Evolutionary conservation across 2,797 vertebrate genomes (phyloP).

Genomic region (Columba guinea): DNA sequence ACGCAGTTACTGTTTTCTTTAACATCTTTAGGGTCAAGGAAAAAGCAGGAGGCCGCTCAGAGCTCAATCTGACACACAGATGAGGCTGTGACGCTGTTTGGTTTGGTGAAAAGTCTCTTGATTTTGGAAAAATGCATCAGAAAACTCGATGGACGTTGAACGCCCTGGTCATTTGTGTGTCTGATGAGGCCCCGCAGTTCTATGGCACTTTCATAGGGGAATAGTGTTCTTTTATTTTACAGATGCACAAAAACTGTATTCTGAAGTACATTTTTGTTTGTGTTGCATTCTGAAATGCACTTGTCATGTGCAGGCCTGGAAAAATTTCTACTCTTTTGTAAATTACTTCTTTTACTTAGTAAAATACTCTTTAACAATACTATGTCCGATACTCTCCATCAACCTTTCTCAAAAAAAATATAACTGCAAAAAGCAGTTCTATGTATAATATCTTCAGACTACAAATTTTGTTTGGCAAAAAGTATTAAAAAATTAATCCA

Average conservation of each 20-base stretch:
- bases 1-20: not conserved
- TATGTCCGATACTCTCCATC: not conserved
- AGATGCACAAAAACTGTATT: not conserved
- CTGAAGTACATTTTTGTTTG: not conserved
- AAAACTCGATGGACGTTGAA: not conserved
- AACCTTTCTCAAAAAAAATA: not conserved
- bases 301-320: not conserved
- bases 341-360: too few relatives aligned
- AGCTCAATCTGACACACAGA: not conserved
- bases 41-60: not conserved
- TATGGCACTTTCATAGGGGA: not conserved
- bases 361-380: not conserved
- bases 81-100: not conserved
- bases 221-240: not conserved
- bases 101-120: not conserved
- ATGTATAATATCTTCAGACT: fast-evolving
- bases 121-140: not conserved
- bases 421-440: not conserved
- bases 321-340: not conserved
- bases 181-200: not conserved
- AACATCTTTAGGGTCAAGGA: not conserved
- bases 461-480: not conserved
- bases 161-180: not conserved
- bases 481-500: not conserved
- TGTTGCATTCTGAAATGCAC: not conserved